A percentile compares a stretch with the other conserved stretches of the same genome.
These are phyloP conservation scores for Lagorchestes hirsutus DNA, from an alignment of 2,797 vertebrate species.

Conservation along the genomic window DNA sequence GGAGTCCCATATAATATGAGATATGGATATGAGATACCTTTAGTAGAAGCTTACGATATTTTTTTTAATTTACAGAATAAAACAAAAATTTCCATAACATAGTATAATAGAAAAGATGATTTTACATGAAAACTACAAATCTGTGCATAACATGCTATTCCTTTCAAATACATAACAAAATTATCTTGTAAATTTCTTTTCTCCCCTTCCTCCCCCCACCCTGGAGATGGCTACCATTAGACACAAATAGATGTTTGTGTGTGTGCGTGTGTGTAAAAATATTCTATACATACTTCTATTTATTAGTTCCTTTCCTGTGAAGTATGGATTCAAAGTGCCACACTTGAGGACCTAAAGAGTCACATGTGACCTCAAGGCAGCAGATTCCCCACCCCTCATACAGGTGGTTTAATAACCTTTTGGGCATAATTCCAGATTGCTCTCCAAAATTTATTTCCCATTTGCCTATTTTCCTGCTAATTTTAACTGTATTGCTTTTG, in stretches of 20 bases:
- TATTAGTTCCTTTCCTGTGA: neutral
- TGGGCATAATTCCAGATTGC: neutral
- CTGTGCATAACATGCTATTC: neutral
- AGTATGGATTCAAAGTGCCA: no score
- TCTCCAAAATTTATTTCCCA: neutral
- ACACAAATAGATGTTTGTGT: no score
- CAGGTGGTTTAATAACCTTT: neutral
- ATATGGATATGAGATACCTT: neutral
- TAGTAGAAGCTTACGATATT: neutral
- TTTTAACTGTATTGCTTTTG: neutral
- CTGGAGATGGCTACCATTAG: neutral
- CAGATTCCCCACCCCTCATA: no score
- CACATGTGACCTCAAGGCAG: no score
- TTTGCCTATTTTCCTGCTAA: neutral
- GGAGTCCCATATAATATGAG: neutral
- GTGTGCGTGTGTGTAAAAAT: neutral
- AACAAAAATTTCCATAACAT: neutral
- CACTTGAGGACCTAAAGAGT: no score
- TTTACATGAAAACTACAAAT: neutral
- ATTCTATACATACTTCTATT: neutral
- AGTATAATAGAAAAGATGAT: neutral
- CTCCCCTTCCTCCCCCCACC: neutral
- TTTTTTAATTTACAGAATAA: neutral
- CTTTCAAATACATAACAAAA: neutral
- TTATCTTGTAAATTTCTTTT: neutral